Base-by-base conservation (phyloP, 2,888 invertebrate species). In the Tenthredo livida region DNA sequence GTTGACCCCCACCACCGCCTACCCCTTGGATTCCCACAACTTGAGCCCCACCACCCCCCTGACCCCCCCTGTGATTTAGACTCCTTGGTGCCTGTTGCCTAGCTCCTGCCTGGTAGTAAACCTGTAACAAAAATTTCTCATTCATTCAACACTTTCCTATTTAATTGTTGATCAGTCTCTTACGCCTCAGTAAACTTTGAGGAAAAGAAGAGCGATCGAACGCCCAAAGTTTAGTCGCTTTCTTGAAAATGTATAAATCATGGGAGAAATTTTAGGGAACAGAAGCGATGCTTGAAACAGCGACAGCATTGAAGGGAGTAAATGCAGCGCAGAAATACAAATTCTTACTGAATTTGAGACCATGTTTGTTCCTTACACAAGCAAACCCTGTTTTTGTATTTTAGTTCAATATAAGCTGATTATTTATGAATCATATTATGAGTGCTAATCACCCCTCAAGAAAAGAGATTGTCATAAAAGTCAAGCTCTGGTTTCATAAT, bases 1-100 rank as follows among this genome's bases (percentile, higher is more conserved):
- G 89, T 83, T 92, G 92, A 70, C 91, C 91, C 65, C 90, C 89
- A 72, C 90, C 90, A 65, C 89, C 90, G 43, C 90, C 90, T 0
- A 91, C 90, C 12, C 90, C 89, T 85, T 90, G 89, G 85, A 92
- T 91, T 29, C 90, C 90, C 10, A 92, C 91, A 40, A 91, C 91
- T 86, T 91, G 90, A 58, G 88, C 72, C 40, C 89, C 89, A 12
- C 90, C 89, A 40, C 90, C 89, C 3, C 91, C 91, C 85, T 92
- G 92, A 78, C 89, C 90, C 65, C 89, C 89, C 86, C 93, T 90
- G 85, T 93, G 93, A 84, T 86, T 89, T 37, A 92, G 87, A 85
- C 89, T 89, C 85, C 93, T 89, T 29, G 90, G 89, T 77, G 90
- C 91, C 85, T 91, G 92, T 2, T 90, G 90, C 86, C 93, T 91